Percentiles rank a stretch among this genome's conserved stretches.
phyloP scores from a whole-genome alignment of 2,113 vertebrate species.

The Chitala chitala region DNA sequence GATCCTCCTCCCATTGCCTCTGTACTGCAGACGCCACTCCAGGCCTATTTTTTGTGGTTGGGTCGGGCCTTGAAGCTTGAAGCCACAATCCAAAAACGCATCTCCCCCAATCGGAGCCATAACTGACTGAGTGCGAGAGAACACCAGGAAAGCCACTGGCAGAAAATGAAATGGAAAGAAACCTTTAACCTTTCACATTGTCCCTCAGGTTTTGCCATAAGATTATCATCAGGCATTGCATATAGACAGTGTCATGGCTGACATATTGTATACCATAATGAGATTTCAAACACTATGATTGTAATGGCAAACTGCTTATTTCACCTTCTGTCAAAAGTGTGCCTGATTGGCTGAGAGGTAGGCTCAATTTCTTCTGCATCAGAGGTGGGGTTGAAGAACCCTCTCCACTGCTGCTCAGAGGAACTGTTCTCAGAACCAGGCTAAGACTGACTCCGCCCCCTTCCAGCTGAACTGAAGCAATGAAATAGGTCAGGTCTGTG shows the following conservation, averaged over 20 bases:
- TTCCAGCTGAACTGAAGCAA: constrained; percentile 58
- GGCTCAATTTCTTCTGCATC: constrained; percentile 50
- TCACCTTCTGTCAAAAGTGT: constrained; percentile 59
- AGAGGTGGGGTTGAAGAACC: constrained; percentile 31
- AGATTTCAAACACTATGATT: background rate
- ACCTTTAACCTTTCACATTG: background rate
- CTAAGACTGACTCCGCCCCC: constrained; percentile 51
- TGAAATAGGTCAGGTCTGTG: constrained; percentile 50
- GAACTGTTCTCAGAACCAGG: constrained; percentile 59
- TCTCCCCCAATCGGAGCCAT: constrained; percentile 47
- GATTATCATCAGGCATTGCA: too few species aligned
- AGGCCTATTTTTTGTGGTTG: constrained; percentile 44
- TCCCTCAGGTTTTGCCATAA: background rate
- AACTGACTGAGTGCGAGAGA: constrained; percentile 54
- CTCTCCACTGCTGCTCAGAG: constrained; percentile 25
- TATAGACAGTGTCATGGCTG: too few species aligned
- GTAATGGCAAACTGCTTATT: background rate
- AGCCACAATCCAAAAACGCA: constrained; percentile 64
- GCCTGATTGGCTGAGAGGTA: constrained; percentile 62
- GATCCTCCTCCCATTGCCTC: constrained; percentile 62
- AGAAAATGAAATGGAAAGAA: background rate
- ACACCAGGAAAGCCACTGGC: constrained; percentile 73
- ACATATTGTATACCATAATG: background rate
- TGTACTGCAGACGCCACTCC: constrained; percentile 74
- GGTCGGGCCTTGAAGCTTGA: constrained; percentile 53